Conservation (phyloP, 2,888 invertebrate genomes). For the Ophion obscuratus region DNA sequence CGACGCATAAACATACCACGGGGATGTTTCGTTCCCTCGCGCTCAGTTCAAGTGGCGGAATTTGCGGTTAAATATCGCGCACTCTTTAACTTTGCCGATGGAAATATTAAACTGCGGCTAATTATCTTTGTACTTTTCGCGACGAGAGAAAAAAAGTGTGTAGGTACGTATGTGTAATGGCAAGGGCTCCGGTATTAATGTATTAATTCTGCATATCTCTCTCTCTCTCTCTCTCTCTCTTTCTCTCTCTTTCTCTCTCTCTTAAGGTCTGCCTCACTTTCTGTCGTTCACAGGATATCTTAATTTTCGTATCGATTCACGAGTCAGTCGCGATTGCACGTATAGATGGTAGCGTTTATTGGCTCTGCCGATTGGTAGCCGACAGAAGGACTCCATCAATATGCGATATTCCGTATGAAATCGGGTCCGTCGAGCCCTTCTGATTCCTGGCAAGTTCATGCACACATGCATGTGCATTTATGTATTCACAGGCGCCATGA, state of each 20-base stretch:
- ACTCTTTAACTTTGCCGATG: slow-evolving; percentile 36
- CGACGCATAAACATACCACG: slow-evolving; percentile 37
- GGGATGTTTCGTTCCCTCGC: slow-evolving; percentile 33
- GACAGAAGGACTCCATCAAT: not conserved
- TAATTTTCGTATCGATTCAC: slow-evolving; percentile 71
- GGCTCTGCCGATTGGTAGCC: not conserved
- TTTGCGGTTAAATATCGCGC: slow-evolving; percentile 45
- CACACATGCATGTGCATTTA: not conserved
- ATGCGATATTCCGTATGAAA: not conserved
- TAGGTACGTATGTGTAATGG: slow-evolving; percentile 22
- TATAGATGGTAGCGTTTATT: slow-evolving; percentile 18
- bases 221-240: slow-evolving; percentile 35
- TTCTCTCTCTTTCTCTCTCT: slow-evolving; percentile 26
- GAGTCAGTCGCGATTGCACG: slow-evolving; percentile 32
- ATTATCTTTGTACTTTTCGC: slow-evolving; percentile 55
- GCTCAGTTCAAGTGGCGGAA: slow-evolving; percentile 23
- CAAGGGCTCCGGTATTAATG: slow-evolving; percentile 62
- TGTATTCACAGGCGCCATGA: slow-evolving; percentile 43
- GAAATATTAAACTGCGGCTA: slow-evolving; percentile 57
- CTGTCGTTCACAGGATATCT: slow-evolving; percentile 70
- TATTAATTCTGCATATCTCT: slow-evolving; percentile 60
- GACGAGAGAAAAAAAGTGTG: slow-evolving; percentile 27
- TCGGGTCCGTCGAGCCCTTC: not conserved
- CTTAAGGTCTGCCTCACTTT: slow-evolving; percentile 30
- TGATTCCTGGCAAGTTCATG: not conserved